These are phyloP conservation scores for Lasioglossum pauxillum DNA, from an alignment of 2,888 invertebrate species.

Conservation along the genomic window DNA sequence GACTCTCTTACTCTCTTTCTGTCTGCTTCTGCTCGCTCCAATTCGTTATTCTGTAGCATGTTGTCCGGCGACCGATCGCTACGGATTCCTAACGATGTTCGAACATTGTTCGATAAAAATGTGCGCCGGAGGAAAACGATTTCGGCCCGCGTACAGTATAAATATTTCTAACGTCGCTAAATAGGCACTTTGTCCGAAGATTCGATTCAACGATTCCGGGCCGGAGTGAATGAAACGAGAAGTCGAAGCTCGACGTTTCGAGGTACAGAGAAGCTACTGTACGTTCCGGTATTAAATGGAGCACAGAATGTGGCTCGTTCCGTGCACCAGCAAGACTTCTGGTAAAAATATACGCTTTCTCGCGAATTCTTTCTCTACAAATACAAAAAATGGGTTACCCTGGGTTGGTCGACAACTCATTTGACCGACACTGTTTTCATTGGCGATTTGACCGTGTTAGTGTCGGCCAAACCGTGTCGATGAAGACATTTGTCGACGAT, in stretches of 20 bases:
- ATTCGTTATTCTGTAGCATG: conserved; percentile 54
- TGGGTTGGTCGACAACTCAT: no score
- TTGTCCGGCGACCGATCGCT: conserved; percentile 62
- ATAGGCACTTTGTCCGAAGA: neutral
- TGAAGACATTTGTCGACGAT: no score
- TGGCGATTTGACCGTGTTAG: no score
- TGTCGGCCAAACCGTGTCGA: no score
- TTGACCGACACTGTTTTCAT: no score
- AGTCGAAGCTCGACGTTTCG: neutral
- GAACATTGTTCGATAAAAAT: neutral
- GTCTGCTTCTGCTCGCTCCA: conserved; percentile 34
- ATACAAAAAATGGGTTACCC: no score
- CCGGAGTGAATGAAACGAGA: neutral
- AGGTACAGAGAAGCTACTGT: neutral
- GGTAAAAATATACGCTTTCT: neutral
- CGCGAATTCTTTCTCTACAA: neutral
- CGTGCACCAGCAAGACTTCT: neutral
- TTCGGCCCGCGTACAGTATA: neutral
- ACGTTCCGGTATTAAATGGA: conserved; percentile 1
- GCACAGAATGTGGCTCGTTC: neutral
- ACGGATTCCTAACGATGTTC: neutral
- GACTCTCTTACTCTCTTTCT: conserved; percentile 52
- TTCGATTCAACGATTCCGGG: neutral
- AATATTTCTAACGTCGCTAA: neutral
- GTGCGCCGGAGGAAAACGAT: no score